Evolutionary conservation across 2,888 invertebrate species (phyloP).

Genomic region (Ophion obscuratus): DNA sequence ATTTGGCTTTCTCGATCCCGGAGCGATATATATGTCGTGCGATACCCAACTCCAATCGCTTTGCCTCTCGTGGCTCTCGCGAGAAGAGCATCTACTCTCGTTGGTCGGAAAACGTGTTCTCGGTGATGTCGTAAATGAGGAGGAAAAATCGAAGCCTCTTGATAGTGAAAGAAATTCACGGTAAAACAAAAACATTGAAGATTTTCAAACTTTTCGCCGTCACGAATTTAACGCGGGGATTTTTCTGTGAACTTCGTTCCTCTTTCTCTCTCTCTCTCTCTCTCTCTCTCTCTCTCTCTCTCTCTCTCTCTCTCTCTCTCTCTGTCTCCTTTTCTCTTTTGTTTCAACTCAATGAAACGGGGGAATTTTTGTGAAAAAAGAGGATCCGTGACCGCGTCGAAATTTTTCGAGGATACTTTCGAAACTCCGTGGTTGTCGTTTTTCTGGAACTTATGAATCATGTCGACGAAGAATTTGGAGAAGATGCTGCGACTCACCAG

Average conservation of each 20-base stretch:
- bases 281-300: neutral
- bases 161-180: neutral
- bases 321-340: neutral
- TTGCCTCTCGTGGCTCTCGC: conserved; percentile 55
- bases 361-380: neutral
- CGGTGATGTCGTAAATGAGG: conserved; percentile 5
- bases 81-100: conserved; percentile 33
- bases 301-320: neutral
- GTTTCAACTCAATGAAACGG: neutral
- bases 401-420: neutral
- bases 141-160: neutral
- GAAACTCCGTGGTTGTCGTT: neutral
- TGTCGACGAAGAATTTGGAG: conserved; percentile 76
- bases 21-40: conserved; percentile 75
- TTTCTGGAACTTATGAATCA: conserved; percentile 43
- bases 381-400: neutral
- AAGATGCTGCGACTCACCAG: conserved; percentile 80
- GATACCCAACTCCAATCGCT: conserved; percentile 65
- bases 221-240: neutral
- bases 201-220: neutral
- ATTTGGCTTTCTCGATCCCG: conserved; percentile 71
- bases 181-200: neutral
- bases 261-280: neutral
- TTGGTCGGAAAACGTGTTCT: conserved; percentile 8
- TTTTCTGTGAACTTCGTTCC: too few species aligned